phyloP scores from a whole-genome alignment of 2,113 vertebrate species.

The Gasterosteus aculeatus region DNA sequence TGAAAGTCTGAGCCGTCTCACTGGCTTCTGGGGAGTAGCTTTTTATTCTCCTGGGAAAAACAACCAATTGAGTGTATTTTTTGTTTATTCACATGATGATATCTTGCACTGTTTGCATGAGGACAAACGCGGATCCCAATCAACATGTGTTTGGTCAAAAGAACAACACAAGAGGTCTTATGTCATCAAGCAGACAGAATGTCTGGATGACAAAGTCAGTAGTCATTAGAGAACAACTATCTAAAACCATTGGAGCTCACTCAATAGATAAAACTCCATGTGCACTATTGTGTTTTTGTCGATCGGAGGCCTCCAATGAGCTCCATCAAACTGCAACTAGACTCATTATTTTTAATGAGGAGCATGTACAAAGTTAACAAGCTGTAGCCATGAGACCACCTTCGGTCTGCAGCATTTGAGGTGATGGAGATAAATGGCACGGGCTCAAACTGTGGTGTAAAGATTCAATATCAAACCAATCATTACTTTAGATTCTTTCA shows the following conservation, averaged over 20 bases:
- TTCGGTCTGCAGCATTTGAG: neutral
- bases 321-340: neutral
- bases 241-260: neutral
- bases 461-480: neutral
- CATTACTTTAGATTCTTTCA: neutral
- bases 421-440: neutral
- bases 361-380: neutral
- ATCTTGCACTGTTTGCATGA: neutral
- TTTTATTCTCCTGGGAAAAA: neutral
- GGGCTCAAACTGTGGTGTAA: neutral
- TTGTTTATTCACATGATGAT: neutral
- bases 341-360: conserved; percentile 16
- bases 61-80: neutral
- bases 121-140: neutral
- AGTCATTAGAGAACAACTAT: neutral
- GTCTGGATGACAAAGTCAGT: neutral
- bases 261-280: conserved; percentile 24
- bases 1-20: neutral
- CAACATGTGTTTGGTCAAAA: neutral
- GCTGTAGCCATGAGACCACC: neutral
- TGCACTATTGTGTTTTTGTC: conserved; percentile 12
- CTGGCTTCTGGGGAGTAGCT: neutral
- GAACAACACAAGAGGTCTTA: neutral
- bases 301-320: neutral
- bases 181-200: neutral